phyloP scores from a whole-genome alignment of 2,888 invertebrate species.

The Drosophila kanekoi region DNA sequence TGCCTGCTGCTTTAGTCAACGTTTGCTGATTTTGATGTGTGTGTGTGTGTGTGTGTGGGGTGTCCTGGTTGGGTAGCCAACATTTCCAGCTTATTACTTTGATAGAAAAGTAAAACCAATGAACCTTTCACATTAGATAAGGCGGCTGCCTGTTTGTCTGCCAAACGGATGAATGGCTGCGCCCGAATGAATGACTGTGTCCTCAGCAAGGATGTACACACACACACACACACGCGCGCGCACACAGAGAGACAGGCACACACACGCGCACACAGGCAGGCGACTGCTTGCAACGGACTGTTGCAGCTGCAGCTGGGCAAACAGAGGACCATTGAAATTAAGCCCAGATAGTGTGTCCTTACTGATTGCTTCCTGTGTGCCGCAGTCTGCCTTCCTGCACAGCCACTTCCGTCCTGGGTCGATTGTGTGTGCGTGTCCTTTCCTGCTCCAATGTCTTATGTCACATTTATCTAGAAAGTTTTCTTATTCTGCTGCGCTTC shows the following conservation, averaged over 20 bases:
- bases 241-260: conserved; percentile 1
- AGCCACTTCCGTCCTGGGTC: conserved; percentile 67
- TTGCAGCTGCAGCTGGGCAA: conserved; percentile 38
- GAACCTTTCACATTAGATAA: conserved; percentile 81
- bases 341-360: conserved; percentile 78
- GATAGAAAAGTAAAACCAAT: conserved; percentile 81
- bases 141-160: conserved; percentile 67
- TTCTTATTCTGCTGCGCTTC: conserved; percentile 59
- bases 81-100: conserved; percentile 81
- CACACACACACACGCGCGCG: background rate
- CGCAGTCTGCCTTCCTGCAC: conserved; percentile 52
- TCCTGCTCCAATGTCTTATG: conserved; percentile 78
- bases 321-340: conserved; percentile 74
- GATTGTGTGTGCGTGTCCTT: conserved; percentile 59
- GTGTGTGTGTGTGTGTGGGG: conserved; percentile 9
- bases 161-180: conserved; percentile 62
- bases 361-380: conserved; percentile 82
- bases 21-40: conserved; percentile 39
- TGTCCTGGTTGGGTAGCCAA: conserved; percentile 38
- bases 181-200: conserved; percentile 53
- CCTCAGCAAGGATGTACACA: conserved; percentile 26
- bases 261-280: background rate
- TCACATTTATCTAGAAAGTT: conserved; percentile 82
- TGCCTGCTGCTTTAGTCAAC: conserved; percentile 49
- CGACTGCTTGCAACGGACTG: conserved; percentile 6